A percentile compares a stretch with the other conserved stretches of the same genome.
Evolutionary conservation across 2,888 invertebrate species (phyloP).

Genomic region (Pseudococcus viburni): DNA sequence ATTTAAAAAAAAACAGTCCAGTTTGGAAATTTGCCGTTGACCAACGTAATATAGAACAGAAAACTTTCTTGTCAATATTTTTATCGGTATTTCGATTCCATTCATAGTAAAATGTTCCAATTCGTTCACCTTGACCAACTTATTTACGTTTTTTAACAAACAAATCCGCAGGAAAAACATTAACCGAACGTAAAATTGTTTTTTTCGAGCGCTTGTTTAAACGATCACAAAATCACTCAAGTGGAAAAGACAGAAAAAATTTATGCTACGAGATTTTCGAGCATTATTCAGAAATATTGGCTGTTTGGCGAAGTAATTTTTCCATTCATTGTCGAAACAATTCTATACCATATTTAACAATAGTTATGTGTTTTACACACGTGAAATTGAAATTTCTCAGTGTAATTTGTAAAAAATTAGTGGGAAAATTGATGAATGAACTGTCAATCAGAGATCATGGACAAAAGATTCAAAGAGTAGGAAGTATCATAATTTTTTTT

Average conservation of each 20-base stretch:
- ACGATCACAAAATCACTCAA: background rate
- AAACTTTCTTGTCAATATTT: background rate
- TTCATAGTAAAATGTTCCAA: background rate
- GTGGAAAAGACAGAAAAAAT: background rate
- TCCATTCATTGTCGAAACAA: too few relatives aligned
- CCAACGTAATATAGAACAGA: background rate
- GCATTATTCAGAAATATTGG: too few relatives aligned
- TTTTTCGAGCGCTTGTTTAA: background rate
- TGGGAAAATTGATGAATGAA: too few relatives aligned
- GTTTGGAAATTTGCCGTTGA: background rate
- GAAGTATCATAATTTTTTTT: too few relatives aligned
- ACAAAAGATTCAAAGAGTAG: too few relatives aligned
- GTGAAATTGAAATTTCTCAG: too few relatives aligned
- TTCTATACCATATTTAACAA: too few relatives aligned
- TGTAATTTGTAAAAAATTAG: too few relatives aligned
- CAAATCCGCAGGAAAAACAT: background rate
- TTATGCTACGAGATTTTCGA: background rate
- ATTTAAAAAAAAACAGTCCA: background rate
- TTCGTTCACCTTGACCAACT: background rate
- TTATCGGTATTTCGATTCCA: slow-evolving; percentile 5
- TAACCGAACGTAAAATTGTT: background rate
- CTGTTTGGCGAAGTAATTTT: too few relatives aligned
- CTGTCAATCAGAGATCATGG: too few relatives aligned
- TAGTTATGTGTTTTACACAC: too few relatives aligned
- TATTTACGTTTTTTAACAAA: background rate